These are phyloP conservation scores for Australoheros facetus DNA, from an alignment of 2,797 vertebrate genomes.

Conservation along the genomic window DNA sequence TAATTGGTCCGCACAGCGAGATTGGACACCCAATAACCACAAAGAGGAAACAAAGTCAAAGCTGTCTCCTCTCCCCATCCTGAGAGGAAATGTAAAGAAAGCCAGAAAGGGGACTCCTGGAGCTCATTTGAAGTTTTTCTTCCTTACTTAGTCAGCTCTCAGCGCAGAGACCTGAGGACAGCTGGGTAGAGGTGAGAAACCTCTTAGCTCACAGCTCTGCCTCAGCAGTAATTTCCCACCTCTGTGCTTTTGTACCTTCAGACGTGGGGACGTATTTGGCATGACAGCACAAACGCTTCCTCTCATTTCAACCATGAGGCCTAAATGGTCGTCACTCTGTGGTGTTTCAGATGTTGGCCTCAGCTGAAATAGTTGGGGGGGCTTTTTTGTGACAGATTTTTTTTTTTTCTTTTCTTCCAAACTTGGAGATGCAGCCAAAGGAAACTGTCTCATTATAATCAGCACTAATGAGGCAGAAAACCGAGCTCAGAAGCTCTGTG, in stretches of 20 bases:
- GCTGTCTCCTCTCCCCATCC: slow-evolving; percentile 6
- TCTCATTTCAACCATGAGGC: slow-evolving; percentile 37
- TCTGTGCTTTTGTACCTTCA: slow-evolving; percentile 34
- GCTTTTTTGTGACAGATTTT: slow-evolving; percentile 39
- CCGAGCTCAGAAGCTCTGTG: slow-evolving; percentile 29
- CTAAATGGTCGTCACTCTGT: slow-evolving; percentile 59
- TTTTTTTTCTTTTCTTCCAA: slow-evolving; percentile 30
- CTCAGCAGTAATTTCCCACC: slow-evolving; percentile 25
- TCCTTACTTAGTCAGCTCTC: slow-evolving; percentile 58
- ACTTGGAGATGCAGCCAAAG: slow-evolving; percentile 43
- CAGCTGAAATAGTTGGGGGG: slow-evolving; percentile 64
- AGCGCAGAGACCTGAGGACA: slow-evolving; percentile 55
- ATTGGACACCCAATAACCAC: slow-evolving; percentile 25
- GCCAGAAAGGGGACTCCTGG: slow-evolving; percentile 13
- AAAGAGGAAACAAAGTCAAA: slow-evolving; percentile 34
- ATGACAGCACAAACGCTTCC: slow-evolving; percentile 49
- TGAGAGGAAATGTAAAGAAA: slow-evolving; percentile 27
- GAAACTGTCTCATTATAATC: slow-evolving; percentile 63
- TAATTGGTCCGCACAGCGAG: slow-evolving; percentile 20
- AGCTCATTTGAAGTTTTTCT: slow-evolving; percentile 71
- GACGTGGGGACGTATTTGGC: slow-evolving; percentile 29
- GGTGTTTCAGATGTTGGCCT: slow-evolving; percentile 54
- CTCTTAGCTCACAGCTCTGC: slow-evolving; percentile 22
- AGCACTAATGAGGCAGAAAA: slow-evolving; percentile 64
- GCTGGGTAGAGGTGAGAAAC: slow-evolving; percentile 41